Percentiles rank a stretch among this genome's conserved stretches.
Evolutionary conservation across 2,113 vertebrate genomes (phyloP).

Genomic region (Atlantisia rogersi): DNA sequence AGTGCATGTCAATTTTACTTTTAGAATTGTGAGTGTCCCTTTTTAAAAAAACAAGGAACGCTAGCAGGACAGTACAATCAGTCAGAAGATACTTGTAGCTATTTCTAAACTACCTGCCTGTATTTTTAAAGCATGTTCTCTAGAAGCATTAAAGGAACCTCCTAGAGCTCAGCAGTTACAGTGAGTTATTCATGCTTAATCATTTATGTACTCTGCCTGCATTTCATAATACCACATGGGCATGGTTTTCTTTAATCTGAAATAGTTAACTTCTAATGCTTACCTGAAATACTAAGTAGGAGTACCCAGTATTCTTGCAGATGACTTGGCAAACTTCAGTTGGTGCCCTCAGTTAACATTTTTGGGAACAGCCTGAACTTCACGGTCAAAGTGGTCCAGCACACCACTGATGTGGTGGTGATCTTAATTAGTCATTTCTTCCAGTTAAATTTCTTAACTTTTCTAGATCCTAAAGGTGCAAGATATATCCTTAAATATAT

Average conservation of each 20-base stretch:
- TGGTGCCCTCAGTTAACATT: not conserved
- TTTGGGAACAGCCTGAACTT: not conserved
- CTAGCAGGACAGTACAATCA: conserved; percentile 14
- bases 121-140: conserved; percentile 18
- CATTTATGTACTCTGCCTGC: not conserved
- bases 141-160: conserved; percentile 28
- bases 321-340: not conserved
- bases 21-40: conserved; percentile 52
- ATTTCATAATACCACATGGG: not conserved
- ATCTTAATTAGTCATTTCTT: not conserved
- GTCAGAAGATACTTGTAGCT: conserved; percentile 7
- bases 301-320: not conserved
- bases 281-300: not conserved
- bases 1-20: conserved; percentile 74
- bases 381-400: not conserved
- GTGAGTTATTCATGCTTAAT: not conserved
- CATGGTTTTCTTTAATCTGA: not conserved
- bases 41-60: conserved; percentile 36
- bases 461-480: not conserved
- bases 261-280: not conserved
- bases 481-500: not conserved
- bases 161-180: not conserved
- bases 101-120: not conserved
- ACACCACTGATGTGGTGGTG: not conserved
- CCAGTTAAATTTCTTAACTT: not conserved